Evolutionary conservation across 2,888 invertebrate species (phyloP), one percentile per base, ranked within the genome.

Genomic region (Tanytarsus gracilentus): DNA sequence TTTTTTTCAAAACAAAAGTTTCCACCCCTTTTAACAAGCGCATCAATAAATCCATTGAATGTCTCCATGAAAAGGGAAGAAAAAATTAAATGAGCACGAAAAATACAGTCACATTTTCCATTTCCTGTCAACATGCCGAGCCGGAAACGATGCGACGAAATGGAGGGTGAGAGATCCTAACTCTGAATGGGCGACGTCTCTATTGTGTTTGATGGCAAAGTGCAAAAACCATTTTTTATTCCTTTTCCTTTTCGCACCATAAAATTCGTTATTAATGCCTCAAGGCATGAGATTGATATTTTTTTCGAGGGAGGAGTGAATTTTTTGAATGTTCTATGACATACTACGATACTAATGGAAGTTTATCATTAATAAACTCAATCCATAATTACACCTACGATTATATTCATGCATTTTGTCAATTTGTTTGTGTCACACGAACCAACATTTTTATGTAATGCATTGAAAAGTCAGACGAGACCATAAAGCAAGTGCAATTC

Each of bases 41-140:
- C 44, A 44, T 44, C 21, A 16, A 44, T 44, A 18, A 16, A 44
- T 16, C 16, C 49, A 49, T 49, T 49, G 11, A 49, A 23, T 44
- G n/a, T n/a, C n/a, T n/a, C n/a, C n/a, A n/a, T n/a, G 21, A 21
- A 39, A 48, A 21, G 26, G 18, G 26, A 40, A 44, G 21, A 27
- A 49, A 49, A 30, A 53, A 27, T 61, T 62, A 63, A 63, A 63
- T 51, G 61, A 50, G 49, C 29, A 62, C 58, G 62, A 58, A 63
- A 63, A 56, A 58, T 60, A 30, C 50, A 60, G 60, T 60, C 60
- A 60, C 60, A 60, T 50, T 58, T 52, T 58, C 62, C 62, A 61
- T 63, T 64, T 64, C 64, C 64, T 63, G 63, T 53, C 53, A 39
- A 60, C 40, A 60, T 58, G 52, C 59, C 18, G 53, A 53, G 39